phyloP scores from a whole-genome alignment of 2,888 invertebrate genomes.

The Prosapia bicincta region DNA sequence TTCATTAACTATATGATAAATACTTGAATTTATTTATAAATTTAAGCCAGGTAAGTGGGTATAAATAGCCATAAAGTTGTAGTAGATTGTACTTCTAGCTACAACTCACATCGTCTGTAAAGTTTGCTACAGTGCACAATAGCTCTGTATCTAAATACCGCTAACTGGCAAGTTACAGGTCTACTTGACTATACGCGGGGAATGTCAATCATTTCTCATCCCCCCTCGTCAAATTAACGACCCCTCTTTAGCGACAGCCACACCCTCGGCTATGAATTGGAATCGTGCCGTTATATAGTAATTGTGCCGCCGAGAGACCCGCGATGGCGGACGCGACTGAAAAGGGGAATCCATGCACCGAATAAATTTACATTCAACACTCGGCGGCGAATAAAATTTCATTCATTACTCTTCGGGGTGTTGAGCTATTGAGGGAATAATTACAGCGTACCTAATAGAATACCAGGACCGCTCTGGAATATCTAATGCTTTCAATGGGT shows the following conservation, averaged over 20 bases:
- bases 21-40: no score
- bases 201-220: not conserved
- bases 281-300: not conserved
- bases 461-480: not conserved
- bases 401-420: constrained; percentile 13
- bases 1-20: no score
- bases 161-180: not conserved
- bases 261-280: not conserved
- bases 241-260: not conserved
- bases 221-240: not conserved
- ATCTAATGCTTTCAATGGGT: not conserved
- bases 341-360: not conserved
- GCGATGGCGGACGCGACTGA: not conserved
- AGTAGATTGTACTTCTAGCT: no score
- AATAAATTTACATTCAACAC: constrained; percentile 24
- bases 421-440: not conserved
- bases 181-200: not conserved
- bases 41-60: no score
- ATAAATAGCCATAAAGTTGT: no score
- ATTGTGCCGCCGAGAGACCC: not conserved
- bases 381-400: constrained; percentile 20
- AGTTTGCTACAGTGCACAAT: not conserved
- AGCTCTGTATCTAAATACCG: not conserved
- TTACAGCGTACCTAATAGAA: not conserved
- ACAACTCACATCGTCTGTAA: not conserved